A percentile compares a stretch with the other conserved stretches of the same genome.
Evolutionary conservation across 2,113 vertebrate species (phyloP).

Genomic region (Synchiropus splendidus): DNA sequence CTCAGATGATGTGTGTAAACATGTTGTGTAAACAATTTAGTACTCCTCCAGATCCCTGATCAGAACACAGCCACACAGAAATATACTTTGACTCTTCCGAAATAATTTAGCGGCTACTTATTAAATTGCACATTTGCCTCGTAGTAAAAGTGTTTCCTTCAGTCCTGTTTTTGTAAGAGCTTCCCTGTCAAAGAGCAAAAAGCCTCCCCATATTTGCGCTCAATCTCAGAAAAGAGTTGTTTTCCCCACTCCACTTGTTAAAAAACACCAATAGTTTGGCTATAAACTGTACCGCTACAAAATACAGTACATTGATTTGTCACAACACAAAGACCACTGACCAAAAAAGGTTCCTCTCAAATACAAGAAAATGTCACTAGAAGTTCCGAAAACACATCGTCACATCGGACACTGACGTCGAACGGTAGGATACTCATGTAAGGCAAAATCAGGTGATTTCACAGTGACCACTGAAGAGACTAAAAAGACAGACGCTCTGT

Average conservation of each 20-base stretch:
- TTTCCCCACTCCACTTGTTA: constrained; percentile 28
- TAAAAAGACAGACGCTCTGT: constrained; percentile 24
- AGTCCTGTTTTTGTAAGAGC: constrained; percentile 48
- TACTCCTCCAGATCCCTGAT: constrained; percentile 11
- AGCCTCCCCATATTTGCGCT: constrained; percentile 68
- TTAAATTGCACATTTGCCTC: constrained; percentile 7
- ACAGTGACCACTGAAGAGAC: constrained; percentile 71
- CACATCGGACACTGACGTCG: constrained; percentile 63
- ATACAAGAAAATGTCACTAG: constrained; percentile 61
- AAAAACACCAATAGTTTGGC: constrained; percentile 48
- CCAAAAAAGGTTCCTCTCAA: constrained; percentile 52
- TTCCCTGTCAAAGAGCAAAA: constrained; percentile 66
- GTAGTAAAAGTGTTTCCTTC: constrained; percentile 6
- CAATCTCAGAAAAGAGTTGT: constrained; percentile 14
- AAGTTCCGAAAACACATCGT: constrained; percentile 65
- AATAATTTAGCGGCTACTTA: constrained; percentile 3
- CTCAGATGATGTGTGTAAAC: constrained; percentile 14
- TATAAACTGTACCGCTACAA: constrained; percentile 64
- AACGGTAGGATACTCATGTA: constrained; percentile 69
- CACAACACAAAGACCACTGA: constrained; percentile 63
- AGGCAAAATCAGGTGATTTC: constrained; percentile 78
- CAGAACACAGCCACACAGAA: constrained; percentile 15
- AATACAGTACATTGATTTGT: constrained; percentile 67
- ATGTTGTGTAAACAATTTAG: constrained; percentile 19
- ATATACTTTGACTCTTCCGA: constrained; percentile 3